phyloP scores from a whole-genome alignment of 37 sponge, comb jelly and placozoan species.

The Ianthella basta region DNA sequence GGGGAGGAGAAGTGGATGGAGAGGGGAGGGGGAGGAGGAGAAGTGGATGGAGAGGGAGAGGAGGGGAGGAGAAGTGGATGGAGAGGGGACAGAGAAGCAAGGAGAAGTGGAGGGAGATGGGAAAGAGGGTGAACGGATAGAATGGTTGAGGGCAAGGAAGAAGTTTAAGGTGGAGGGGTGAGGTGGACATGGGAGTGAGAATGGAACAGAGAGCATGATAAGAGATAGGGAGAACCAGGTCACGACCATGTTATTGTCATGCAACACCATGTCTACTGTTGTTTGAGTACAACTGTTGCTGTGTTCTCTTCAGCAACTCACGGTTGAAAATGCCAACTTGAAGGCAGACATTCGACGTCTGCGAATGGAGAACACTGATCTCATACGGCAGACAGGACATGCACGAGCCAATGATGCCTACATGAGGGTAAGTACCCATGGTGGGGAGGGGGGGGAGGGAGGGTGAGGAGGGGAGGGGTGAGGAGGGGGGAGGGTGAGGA shows the following conservation, averaged over 20 bases:
- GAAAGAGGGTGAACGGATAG: too few relatives aligned
- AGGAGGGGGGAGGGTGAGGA: too few relatives aligned
- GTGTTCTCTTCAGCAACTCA: constrained; percentile 41
- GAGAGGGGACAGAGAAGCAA: neutral
- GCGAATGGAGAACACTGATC: constrained; percentile 65
- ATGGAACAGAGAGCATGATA: too few relatives aligned
- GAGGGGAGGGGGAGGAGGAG: too few relatives aligned
- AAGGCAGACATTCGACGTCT: constrained; percentile 72
- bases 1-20: neutral
- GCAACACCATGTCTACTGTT: neutral
- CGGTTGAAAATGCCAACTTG: constrained; percentile 77
- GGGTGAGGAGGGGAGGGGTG: neutral
- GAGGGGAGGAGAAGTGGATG: neutral
- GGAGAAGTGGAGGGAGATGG: too few relatives aligned
- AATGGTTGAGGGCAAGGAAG: too few relatives aligned
- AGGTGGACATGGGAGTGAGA: too few relatives aligned
- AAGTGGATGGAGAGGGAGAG: neutral
- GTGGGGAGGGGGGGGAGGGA: neutral
- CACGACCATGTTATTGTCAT: neutral
- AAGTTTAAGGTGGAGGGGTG: too few relatives aligned
- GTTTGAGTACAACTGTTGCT: neutral
- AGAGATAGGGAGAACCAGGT: too few relatives aligned
- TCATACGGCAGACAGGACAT: constrained; percentile 51
- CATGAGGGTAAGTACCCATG: constrained; percentile 67
- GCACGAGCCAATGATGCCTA: constrained; percentile 75